These are phyloP conservation scores for Jacana jacana DNA, from an alignment of 2,113 vertebrate genomes.

Conservation along the genomic window DNA sequence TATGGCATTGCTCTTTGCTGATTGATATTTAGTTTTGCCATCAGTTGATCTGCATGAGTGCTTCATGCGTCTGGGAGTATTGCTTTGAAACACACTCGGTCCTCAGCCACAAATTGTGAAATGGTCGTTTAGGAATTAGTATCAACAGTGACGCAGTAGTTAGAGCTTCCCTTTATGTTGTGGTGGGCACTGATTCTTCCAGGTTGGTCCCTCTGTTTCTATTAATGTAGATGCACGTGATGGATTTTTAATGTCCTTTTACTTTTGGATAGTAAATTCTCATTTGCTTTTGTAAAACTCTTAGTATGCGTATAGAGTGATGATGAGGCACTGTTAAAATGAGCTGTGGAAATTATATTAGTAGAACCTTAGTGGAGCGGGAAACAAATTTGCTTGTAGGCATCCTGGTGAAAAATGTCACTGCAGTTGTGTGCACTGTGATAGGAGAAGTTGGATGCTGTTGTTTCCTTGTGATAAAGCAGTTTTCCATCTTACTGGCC, in stretches of 20 bases:
- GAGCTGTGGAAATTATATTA: neutral
- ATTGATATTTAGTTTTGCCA: neutral
- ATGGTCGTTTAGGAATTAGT: neutral
- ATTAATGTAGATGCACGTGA: neutral
- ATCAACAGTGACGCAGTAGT: neutral
- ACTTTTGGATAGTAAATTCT: neutral
- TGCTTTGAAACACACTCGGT: neutral
- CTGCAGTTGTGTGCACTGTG: neutral
- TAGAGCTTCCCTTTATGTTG: neutral
- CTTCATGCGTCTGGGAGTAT: neutral
- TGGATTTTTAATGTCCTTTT: neutral
- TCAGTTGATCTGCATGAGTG: neutral
- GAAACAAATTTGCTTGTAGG: neutral
- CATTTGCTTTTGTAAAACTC: neutral
- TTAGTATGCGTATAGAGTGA: fast-evolving
- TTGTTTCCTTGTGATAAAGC: neutral
- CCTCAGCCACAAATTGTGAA: conserved; percentile 1
- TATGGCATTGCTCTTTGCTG: neutral
- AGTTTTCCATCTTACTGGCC: neutral
- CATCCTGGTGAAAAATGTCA: neutral
- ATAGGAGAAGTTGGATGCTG: neutral
- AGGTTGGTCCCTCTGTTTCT: neutral
- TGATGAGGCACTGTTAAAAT: neutral
- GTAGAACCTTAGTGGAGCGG: neutral
- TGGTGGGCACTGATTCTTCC: neutral